Evolutionary conservation across 2,888 invertebrate genomes (phyloP).

Genomic region (Xanthorhoe designata): DNA sequence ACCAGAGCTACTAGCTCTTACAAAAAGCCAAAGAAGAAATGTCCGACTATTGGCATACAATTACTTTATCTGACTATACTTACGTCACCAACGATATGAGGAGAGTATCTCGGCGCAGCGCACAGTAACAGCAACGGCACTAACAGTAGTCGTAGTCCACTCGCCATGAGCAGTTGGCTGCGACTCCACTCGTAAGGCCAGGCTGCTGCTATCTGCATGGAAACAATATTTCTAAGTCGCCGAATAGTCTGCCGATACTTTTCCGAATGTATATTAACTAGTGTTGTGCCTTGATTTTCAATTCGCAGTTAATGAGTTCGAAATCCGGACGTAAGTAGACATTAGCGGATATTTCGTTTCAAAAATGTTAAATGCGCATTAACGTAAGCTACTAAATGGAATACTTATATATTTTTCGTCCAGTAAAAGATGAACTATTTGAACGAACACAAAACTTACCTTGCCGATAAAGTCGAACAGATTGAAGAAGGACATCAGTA

Average conservation of each 20-base stretch:
- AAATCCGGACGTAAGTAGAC: too few species aligned
- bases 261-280: too few species aligned
- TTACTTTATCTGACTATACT: conserved; percentile 35
- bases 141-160: conserved; percentile 89
- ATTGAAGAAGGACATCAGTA: conserved; percentile 96
- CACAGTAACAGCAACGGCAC: conserved; percentile 94
- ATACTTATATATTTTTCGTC: too few species aligned
- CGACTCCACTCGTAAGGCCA: conserved; percentile 94
- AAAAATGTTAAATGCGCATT: too few species aligned
- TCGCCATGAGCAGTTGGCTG: conserved; percentile 90
- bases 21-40: too few species aligned
- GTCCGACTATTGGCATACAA: too few species aligned
- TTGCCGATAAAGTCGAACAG: conserved; percentile 94
- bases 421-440: too few species aligned
- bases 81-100: conserved; percentile 88
- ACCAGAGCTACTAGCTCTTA: too few species aligned
- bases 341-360: too few species aligned
- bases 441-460: conserved; percentile 75
- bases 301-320: too few species aligned
- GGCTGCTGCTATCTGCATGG: conserved; percentile 89
- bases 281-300: too few species aligned
- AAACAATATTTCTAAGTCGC: not conserved
- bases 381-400: too few species aligned
- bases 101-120: conserved; percentile 91
- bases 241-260: not conserved